Evolutionary conservation across 2,113 vertebrate genomes (phyloP), one percentile per base, ranked within the genome.

Genomic region (Embiotoca jacksoni): DNA sequence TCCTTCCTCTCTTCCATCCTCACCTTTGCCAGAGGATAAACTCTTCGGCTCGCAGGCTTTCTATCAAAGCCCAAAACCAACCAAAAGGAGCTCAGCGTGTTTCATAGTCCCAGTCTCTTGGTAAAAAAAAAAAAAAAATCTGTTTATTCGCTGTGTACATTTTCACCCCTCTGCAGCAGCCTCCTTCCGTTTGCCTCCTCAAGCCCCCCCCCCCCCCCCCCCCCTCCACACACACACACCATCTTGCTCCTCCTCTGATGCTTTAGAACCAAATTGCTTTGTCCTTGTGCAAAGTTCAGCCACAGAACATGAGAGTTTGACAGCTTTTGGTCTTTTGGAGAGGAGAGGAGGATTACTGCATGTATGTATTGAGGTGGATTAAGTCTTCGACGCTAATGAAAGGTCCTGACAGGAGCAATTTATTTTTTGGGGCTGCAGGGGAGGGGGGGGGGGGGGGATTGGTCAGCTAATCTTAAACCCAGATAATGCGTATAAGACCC

Each of bases 381-480:
- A 93, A 82, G 91, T 86, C 73, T 79, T 82, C 82, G 86, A 85
- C 68, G 64, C 80, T 88, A 84, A 89, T 91, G 85, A 90, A 87
- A 90, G 86, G 88, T 86, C 78, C 58, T 49, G 63, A 74, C 67
- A 30, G 73, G 39, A 50, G 82, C 81, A 32, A 80, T 82, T 87
- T 74, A 23, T 23, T 23, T 23, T 23, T 23, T 23, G 23, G 23
- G 23, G 23, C 23, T 23, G 23, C 23, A 23, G 23, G 23, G 23
- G 23, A 23, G 23, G 23, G 23, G 23, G 1, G 23, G 23, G 1
- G 23, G 23, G 23, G 81, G 75, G 72, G 79, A 85, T 85, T 89
- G 93, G 92, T 94, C 88, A 89, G 86, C 66, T 66, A 62, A 72
- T 74, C 80, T 80, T 94, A 94, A 95, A 83, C 91, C 75, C 57